Evolutionary conservation across 2,797 vertebrate species (phyloP), one percentile per base, ranked within the genome.

Genomic region (Pterois miles): DNA sequence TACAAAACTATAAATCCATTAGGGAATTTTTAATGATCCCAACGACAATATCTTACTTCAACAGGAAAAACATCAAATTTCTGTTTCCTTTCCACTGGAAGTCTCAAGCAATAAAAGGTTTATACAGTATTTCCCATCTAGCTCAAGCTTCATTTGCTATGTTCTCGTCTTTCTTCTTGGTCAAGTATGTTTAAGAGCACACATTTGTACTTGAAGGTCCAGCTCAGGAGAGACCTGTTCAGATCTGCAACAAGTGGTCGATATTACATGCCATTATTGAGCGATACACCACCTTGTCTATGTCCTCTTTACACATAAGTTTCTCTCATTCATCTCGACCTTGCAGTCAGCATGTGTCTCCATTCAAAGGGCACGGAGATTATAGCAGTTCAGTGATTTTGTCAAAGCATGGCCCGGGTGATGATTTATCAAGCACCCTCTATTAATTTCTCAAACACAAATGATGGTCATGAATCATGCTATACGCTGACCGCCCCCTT

Each of bases 391-490:
- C 82, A 82, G 80, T 87, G 83, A 84, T 94, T 94, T 93, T 92
- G 91, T 94, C 88, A 92, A 90, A 93, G 74, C 82, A 83, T 64
- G 68, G 73, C 69, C 65, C 4, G 14, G 81, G 56, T 80, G 86
- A 91, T 94, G 91, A 95, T 94, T 95, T 85, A 95, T 95, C 92
- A 88, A 86, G 80, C 73, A 23, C 52, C 81, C 78, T 66, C 79
- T 86, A 90, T 92, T 93, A 60, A 93, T 94, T 93, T 92, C 90
- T 93, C 86, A 93, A 90, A 85, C 85, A 86, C 87, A 94, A 94
- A 95, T 94, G 89, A 93, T 80, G 72, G 88, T 85, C 89, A 94
- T 94, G 95, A 96, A 94, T 95, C 94, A 94, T 77, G 75, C 76
- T 76, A 65, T 75, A 68, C 27, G 63, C 71, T 82, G 88, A 77